Base-by-base conservation (phyloP, 2,797 vertebrate genomes). In the Psittacula echo region DNA sequence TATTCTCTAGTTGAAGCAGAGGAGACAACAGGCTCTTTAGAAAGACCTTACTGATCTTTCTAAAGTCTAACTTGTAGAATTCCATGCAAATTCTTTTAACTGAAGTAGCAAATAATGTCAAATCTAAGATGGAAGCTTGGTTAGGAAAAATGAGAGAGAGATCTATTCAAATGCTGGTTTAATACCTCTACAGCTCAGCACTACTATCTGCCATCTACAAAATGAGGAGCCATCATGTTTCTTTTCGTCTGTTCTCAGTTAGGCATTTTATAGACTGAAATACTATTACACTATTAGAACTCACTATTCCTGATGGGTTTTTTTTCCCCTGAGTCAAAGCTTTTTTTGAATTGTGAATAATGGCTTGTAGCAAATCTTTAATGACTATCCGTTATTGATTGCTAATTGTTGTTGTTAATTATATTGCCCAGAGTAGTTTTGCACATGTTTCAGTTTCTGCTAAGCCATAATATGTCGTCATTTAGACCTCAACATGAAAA, bases 331-430 rank as follows among this genome's bases (percentile, higher is more conserved):
- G 45, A 89, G 26, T 77, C 44, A 48, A 50, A 91, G 48, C 29
- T 79, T 92, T 91, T 89, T 87, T 64, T 85, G 72, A 91, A 48
- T 74, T 77, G 58, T 86, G 79, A 88, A 78, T 67, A 66, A 78
- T 84, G 76, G 73, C 65, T 94, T 78, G 66, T 71, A 83, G 78
- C 66, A 94, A 58, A 78, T 42, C 65, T 78, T 89, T 74, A 87
- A 89, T 60, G 79, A 29, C 34, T 65, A 1, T 42, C 13, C 39
- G 88, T 81, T 93, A 90, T n/a, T 81, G 85, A 94, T 91, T 77
- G 82, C 56, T 95, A 83, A 84, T 95, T 61, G 32, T 41, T n/a
- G 34, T 47, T 53, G 68, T 81, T 93, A 85, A 91, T 87, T 82
- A 50, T 78, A 65, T 80, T 80, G 89, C 78, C 75, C 61, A n/a